phyloP scores from a whole-genome alignment of 2,797 vertebrate genomes.

The Scyliorhinus canicula region DNA sequence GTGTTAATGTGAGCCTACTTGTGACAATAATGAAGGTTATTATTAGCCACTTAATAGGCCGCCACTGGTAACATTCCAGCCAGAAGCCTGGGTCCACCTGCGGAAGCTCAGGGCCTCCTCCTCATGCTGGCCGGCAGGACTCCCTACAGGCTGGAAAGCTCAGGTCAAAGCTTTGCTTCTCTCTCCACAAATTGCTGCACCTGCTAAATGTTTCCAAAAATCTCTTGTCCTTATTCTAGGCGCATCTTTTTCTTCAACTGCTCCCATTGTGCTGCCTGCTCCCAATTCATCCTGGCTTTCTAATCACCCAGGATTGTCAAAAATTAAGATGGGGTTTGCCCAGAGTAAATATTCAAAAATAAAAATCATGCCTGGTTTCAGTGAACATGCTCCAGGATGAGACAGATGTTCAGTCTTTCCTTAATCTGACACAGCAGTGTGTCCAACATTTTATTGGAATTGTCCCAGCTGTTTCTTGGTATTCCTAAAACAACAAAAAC shows the following conservation, averaged over 20 bases:
- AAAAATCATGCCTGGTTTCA: not conserved
- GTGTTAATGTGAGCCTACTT: too few species aligned
- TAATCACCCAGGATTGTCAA: not conserved
- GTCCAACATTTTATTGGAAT: not conserved
- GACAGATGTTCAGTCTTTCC: not conserved
- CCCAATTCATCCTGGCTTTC: not conserved
- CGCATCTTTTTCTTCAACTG: not conserved
- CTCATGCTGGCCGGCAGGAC: too few species aligned
- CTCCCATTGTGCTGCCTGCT: not conserved
- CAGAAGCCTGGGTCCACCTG: not conserved
- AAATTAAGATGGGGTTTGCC: not conserved
- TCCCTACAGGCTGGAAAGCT: not conserved
- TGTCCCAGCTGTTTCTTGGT: not conserved
- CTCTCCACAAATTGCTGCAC: not conserved
- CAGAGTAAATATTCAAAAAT: slow-evolving; percentile 17
- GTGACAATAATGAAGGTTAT: too few species aligned
- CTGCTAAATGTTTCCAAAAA: not conserved
- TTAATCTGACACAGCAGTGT: not conserved
- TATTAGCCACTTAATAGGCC: too few species aligned
- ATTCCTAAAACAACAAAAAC: not conserved
- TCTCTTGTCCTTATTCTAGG: not conserved
- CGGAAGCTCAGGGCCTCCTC: not conserved
- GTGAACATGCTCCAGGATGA: not conserved
- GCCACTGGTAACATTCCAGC: too few species aligned
- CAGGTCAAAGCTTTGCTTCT: not conserved